Conservation (phyloP, 2,113 vertebrate genomes). For the Otolemur garnettii region DNA sequence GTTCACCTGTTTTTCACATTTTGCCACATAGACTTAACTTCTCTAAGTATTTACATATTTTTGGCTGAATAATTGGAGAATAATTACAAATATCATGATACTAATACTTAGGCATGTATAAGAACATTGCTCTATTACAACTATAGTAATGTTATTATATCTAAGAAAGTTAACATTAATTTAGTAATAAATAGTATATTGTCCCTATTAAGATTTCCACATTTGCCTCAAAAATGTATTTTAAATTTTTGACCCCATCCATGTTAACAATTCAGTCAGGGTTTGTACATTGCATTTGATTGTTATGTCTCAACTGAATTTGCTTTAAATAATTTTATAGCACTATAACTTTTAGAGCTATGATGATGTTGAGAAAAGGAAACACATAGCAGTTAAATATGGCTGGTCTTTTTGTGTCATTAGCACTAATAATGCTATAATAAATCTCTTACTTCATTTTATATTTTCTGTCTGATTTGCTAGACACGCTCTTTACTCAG, state of each 20-base stretch:
- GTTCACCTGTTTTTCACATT: conserved; percentile 21
- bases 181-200: not conserved
- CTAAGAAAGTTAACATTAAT: conserved; percentile 27
- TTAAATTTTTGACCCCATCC: not conserved
- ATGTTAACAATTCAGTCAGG: not conserved
- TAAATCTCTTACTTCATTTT: conserved; percentile 13
- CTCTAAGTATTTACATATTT: not conserved
- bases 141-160: not conserved
- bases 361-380: not conserved
- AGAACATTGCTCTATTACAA: not conserved
- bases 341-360: not conserved
- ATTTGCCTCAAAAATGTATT: conserved; percentile 56
- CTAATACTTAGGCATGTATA: not conserved
- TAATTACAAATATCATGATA: not conserved
- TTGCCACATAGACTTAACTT: conserved; percentile 8
- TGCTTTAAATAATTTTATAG: conserved; percentile 38
- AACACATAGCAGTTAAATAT: not conserved
- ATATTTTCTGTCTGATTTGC: not conserved
- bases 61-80: conserved; percentile 45
- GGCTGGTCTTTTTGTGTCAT: not conserved
- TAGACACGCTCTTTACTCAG: conserved; percentile 91
- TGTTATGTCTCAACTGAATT: not conserved
- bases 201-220: not conserved
- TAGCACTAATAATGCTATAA: not conserved
- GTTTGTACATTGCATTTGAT: not conserved